phyloP scores from a whole-genome alignment of 2,888 invertebrate species.

The Creontiades dilutus region DNA sequence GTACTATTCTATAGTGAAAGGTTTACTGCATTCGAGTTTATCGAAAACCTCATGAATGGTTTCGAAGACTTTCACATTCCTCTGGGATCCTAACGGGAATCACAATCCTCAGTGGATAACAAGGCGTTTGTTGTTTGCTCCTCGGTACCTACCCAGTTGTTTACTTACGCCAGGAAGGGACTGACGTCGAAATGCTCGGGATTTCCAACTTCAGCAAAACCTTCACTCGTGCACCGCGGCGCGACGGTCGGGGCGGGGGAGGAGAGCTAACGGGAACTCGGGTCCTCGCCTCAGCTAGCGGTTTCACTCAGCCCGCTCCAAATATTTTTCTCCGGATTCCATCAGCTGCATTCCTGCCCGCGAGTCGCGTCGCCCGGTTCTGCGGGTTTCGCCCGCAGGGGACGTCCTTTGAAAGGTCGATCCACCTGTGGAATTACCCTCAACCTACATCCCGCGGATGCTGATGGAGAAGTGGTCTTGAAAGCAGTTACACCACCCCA shows the following conservation, averaged over 20 bases:
- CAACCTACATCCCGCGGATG: constrained; percentile 7
- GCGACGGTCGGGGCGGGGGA: neutral
- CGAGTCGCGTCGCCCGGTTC: neutral
- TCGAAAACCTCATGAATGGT: neutral
- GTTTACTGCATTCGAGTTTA: neutral
- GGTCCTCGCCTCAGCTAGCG: constrained; percentile 35
- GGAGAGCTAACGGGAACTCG: constrained; percentile 35
- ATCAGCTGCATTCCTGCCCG: constrained; percentile 20
- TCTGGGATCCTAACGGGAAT: neutral
- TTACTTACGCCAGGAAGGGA: neutral
- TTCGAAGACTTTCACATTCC: constrained; percentile 7
- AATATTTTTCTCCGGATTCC: constrained; percentile 48
- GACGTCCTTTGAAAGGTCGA: constrained; percentile 42
- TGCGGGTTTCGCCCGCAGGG: constrained; percentile 13
- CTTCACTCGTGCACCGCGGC: neutral
- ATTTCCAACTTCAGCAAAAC: neutral
- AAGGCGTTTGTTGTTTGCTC: neutral
- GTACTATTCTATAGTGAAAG: neutral
- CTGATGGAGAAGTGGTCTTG: neutral
- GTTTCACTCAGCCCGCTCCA: constrained; percentile 50
- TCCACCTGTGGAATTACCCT: constrained; percentile 20
- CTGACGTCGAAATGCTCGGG: neutral
- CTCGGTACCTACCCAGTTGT: neutral
- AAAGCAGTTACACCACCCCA: neutral
- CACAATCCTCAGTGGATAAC: neutral